phyloP scores from a whole-genome alignment of 1,140 invertebrate genomes.

The Eueides isabella region DNA sequence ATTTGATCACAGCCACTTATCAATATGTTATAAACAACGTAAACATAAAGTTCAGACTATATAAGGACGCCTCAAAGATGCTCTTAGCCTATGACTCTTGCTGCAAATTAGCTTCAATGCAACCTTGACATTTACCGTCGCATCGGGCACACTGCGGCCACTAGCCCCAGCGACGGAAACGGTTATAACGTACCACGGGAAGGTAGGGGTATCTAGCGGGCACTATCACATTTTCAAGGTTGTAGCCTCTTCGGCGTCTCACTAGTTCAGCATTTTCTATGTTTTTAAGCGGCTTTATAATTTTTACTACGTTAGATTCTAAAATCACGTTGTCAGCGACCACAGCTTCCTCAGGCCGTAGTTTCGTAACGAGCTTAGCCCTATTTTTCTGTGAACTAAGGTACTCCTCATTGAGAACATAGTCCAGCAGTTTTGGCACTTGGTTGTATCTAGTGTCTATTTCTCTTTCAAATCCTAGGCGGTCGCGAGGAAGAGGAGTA shows the following conservation, averaged over 20 bases:
- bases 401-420: conserved; percentile 63
- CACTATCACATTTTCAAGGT: conserved; percentile 79
- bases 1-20: conserved; percentile 74
- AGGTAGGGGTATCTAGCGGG: conserved; percentile 76
- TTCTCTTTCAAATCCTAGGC: conserved; percentile 70
- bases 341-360: conserved; percentile 67
- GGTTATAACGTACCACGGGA: conserved; percentile 63
- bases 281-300: conserved; percentile 62
- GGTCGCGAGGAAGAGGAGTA: conserved; percentile 44
- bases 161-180: conserved; percentile 76
- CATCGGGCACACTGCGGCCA: conserved; percentile 46
- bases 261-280: conserved; percentile 56
- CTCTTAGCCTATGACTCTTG: conserved; percentile 46
- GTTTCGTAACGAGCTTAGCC: conserved; percentile 66
- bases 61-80: conserved; percentile 48
- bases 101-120: conserved; percentile 54
- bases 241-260: conserved; percentile 77
- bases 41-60: conserved; percentile 48
- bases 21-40: conserved; percentile 54
- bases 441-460: conserved; percentile 63
- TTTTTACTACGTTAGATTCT: conserved; percentile 73
- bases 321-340: conserved; percentile 76
- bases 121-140: conserved; percentile 75
- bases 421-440: conserved; percentile 60
- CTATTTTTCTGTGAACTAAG: conserved; percentile 63